Conservation (phyloP, 2,888 invertebrate species). For the Leptura quadrifasciata region DNA sequence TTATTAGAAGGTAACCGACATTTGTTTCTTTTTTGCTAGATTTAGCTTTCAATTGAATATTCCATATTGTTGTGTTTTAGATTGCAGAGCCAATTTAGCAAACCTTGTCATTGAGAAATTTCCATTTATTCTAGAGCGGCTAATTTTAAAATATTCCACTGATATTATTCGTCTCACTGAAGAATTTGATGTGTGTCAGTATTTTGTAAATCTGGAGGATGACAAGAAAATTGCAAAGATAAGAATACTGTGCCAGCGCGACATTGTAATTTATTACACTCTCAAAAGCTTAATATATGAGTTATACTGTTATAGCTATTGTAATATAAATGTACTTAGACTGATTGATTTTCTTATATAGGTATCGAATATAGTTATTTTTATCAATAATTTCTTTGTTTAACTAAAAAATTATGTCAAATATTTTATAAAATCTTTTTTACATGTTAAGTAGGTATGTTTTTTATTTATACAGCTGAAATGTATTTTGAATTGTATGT, state of each 20-base stretch:
- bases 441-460: too few relatives aligned
- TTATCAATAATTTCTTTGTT: too few relatives aligned
- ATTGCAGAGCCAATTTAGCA: constrained; percentile 24
- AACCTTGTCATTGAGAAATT: constrained; percentile 42
- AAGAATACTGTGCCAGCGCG: constrained; percentile 45
- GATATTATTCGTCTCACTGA: constrained; percentile 44
- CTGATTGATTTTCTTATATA: constrained; percentile 49
- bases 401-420: too few relatives aligned
- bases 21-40: not conserved
- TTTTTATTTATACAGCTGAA: too few relatives aligned
- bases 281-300: constrained; percentile 54
- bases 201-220: constrained; percentile 48
- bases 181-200: constrained; percentile 43
- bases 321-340: constrained; percentile 55
- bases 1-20: constrained; percentile 30
- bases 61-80: constrained; percentile 34
- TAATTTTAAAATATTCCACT: constrained; percentile 47
- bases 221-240: constrained; percentile 47
- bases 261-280: constrained; percentile 47
- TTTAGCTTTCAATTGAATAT: not conserved
- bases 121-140: constrained; percentile 53
- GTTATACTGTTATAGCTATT: constrained; percentile 55
- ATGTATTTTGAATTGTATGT: too few relatives aligned
- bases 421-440: too few relatives aligned
- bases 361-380: not conserved